Evolutionary conservation across 2,113 vertebrate species (phyloP).

Genomic region (Ciconia boyciana): DNA sequence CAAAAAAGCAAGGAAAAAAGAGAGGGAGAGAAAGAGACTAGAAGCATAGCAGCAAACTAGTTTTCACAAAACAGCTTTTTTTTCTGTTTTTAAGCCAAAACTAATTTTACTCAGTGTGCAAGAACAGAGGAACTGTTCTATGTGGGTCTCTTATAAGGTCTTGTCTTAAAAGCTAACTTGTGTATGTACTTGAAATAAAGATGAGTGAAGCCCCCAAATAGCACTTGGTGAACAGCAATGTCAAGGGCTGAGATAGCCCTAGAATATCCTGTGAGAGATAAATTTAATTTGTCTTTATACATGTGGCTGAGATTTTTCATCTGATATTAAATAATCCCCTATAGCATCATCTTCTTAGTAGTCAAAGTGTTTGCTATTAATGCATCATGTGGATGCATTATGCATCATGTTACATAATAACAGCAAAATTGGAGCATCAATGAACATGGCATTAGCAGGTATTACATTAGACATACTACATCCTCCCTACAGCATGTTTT

Average conservation of each 20-base stretch:
- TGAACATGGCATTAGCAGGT: background rate
- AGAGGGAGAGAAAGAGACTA: background rate
- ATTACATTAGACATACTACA: background rate
- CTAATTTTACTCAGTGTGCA: background rate
- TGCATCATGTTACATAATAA: background rate
- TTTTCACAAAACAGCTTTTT: background rate
- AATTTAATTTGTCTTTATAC: background rate
- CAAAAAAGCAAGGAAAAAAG: background rate
- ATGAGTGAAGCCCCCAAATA: fast-evolving
- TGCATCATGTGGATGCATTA: background rate
- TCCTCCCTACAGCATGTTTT: background rate
- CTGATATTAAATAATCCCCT: background rate
- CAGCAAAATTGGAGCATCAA: background rate
- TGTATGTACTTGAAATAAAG: background rate
- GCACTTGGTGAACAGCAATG: background rate
- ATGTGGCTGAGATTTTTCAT: background rate
- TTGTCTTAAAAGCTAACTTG: background rate
- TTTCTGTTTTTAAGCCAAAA: background rate
- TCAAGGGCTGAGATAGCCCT: background rate
- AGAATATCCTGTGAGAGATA: background rate
- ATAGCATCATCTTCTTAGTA: background rate
- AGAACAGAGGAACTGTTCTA: background rate
- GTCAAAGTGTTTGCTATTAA: background rate
- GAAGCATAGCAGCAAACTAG: background rate
- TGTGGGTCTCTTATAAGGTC: fast-evolving